These are phyloP conservation scores for Cirrhinus mrigala DNA, from an alignment of 2,797 vertebrate genomes.

Conservation along the genomic window DNA sequence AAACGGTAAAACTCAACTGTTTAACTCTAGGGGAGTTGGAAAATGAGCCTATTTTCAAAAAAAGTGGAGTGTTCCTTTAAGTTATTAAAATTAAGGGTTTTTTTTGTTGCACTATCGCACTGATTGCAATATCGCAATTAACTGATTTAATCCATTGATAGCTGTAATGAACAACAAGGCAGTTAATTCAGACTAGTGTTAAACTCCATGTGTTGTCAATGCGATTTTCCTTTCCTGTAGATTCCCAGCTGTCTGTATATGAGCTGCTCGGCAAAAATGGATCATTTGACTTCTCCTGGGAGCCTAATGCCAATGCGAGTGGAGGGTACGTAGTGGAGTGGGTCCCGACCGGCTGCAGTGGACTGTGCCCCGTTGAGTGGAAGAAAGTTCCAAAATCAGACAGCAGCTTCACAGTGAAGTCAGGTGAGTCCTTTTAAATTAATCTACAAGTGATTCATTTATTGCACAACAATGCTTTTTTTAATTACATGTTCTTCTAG, in stretches of 20 bases:
- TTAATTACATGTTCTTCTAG: background rate
- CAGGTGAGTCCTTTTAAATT: slow-evolving; percentile 66
- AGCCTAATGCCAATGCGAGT: slow-evolving; percentile 62
- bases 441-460: background rate
- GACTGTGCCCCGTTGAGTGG: slow-evolving; percentile 75
- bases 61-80: too few relatives aligned
- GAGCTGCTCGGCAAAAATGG: slow-evolving; percentile 52
- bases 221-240: slow-evolving; percentile 57
- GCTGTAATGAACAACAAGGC: background rate
- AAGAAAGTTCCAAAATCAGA: slow-evolving; percentile 65
- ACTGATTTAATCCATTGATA: background rate
- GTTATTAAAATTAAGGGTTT: too few relatives aligned
- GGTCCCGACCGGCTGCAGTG: slow-evolving; percentile 65
- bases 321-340: slow-evolving; percentile 77
- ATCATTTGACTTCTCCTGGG: slow-evolving; percentile 74
- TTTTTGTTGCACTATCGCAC: background rate
- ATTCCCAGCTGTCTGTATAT: slow-evolving; percentile 53
- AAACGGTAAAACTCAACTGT: too few relatives aligned
- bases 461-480: background rate
- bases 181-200: background rate
- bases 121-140: background rate
- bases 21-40: too few relatives aligned
- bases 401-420: slow-evolving; percentile 67
- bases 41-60: too few relatives aligned
- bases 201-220: slow-evolving; percentile 5